Conservation (phyloP, 1,140 invertebrate species). For the Apocrypta bakeri region DNA sequence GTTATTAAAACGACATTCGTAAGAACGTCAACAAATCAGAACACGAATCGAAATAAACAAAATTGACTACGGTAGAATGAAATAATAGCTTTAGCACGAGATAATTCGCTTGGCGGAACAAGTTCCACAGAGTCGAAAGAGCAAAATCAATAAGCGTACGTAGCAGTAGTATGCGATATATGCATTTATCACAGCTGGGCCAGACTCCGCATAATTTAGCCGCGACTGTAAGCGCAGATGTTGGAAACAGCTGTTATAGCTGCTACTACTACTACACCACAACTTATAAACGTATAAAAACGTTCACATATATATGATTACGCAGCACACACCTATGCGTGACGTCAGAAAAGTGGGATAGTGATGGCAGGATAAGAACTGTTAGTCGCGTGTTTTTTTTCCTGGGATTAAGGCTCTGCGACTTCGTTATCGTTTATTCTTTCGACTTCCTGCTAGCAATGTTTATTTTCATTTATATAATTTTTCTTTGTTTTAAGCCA, state of each 20-base stretch:
- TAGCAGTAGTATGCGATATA: neutral
- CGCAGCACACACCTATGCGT: conserved; percentile 2
- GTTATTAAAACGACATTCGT: neutral
- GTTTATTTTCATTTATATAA: too few species aligned
- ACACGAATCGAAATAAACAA: neutral
- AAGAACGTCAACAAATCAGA: neutral
- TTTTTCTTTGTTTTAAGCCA: neutral
- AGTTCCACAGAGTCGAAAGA: neutral
- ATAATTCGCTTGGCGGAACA: neutral
- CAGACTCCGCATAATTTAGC: conserved; percentile 52
- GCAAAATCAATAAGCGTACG: neutral
- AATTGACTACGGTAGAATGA: neutral
- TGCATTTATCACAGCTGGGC: conserved; percentile 47
- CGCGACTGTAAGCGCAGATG: conserved; percentile 52
- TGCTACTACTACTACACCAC: neutral
- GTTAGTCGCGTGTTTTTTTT: neutral
- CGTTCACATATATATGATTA: conserved; percentile 4
- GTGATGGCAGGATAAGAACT: conserved; percentile 21
- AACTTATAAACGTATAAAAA: neutral
- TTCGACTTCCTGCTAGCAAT: neutral
- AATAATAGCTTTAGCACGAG: neutral
- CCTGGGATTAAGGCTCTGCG: neutral
- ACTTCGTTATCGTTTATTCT: neutral
- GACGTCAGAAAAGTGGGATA: conserved; percentile 20
- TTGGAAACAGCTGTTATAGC: conserved; percentile 59